These are phyloP conservation scores for Tarsius wallacei DNA, from an alignment of 2,797 vertebrate genomes.

Conservation along the genomic window DNA sequence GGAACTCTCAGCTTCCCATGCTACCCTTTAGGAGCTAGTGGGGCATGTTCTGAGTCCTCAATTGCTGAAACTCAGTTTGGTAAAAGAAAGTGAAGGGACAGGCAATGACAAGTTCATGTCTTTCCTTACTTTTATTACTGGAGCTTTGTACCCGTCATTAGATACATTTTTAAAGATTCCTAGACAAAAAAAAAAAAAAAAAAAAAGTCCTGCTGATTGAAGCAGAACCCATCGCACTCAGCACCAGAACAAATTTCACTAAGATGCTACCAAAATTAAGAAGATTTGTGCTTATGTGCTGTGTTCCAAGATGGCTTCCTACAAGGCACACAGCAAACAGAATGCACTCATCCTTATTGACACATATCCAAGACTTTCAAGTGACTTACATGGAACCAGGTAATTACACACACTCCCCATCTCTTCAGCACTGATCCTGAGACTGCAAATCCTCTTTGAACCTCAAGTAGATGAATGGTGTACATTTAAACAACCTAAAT, in stretches of 20 bases:
- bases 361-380: constrained; percentile 56
- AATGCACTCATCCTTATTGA: constrained; percentile 70
- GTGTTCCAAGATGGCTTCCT: constrained; percentile 81
- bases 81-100: not conserved
- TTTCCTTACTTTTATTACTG: constrained; percentile 29
- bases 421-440: not conserved
- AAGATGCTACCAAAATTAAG: constrained; percentile 84
- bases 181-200: too few species aligned
- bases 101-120: not conserved
- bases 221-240: constrained; percentile 76
- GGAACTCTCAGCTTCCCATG: not conserved
- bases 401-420: not conserved
- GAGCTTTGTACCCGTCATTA: not conserved
- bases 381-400: not conserved
- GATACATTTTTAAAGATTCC: constrained; percentile 19
- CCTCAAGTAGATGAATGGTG: not conserved
- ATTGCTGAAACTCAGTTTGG: not conserved
- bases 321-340: constrained; percentile 67
- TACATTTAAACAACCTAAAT: not conserved
- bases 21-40: not conserved
- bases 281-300: constrained; percentile 81
- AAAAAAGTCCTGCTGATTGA: constrained; percentile 78
- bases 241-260: constrained; percentile 75
- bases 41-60: not conserved
- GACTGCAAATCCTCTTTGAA: not conserved